Percentiles rank a stretch among this genome's conserved stretches.
Evolutionary conservation across 2,888 invertebrate species (phyloP).

Genomic region (Parelbella ahira): DNA sequence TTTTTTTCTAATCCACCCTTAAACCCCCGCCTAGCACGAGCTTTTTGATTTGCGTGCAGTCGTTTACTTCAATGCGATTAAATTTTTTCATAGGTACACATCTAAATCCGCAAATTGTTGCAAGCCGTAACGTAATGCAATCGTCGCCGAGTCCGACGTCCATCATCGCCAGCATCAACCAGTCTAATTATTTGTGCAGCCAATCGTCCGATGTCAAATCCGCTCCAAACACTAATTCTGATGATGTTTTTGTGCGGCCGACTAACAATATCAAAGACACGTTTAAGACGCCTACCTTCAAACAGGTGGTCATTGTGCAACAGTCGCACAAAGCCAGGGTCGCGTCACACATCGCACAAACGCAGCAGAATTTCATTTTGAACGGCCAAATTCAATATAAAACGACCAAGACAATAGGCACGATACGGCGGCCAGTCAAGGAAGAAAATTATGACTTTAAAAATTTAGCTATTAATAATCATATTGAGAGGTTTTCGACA

Average conservation of each 20-base stretch:
- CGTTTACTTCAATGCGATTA: slow-evolving; percentile 6
- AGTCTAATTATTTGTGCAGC: slow-evolving; percentile 69
- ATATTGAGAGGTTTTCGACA: slow-evolving; percentile 39
- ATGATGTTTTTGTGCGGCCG: slow-evolving; percentile 44
- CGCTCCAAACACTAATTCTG: slow-evolving; percentile 23
- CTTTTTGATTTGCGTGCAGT: slow-evolving; percentile 16
- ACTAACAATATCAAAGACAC: slow-evolving; percentile 36
- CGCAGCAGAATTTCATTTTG: slow-evolving; percentile 32
- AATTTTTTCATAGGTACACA: slow-evolving; percentile 39
- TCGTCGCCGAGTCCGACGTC: slow-evolving; percentile 75
- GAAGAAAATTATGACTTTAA: slow-evolving; percentile 53
- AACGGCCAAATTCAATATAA: slow-evolving; percentile 38
- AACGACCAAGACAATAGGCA: slow-evolving; percentile 29
- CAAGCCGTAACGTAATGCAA: slow-evolving; percentile 57
- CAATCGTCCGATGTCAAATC: slow-evolving; percentile 42
- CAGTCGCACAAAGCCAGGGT: slow-evolving; percentile 36
- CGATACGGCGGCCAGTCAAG: slow-evolving; percentile 30
- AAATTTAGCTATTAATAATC: slow-evolving; percentile 50
- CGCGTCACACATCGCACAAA: slow-evolving; percentile 28
- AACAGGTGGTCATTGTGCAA: slow-evolving; percentile 56
- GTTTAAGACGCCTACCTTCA: slow-evolving; percentile 42
- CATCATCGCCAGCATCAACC: slow-evolving; percentile 70
- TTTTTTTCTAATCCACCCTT: no score
- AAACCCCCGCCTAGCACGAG: slow-evolving; percentile 6
- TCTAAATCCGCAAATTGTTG: slow-evolving; percentile 51